Conservation (phyloP, 2,113 vertebrate genomes). For the Colaptes auratus region DNA sequence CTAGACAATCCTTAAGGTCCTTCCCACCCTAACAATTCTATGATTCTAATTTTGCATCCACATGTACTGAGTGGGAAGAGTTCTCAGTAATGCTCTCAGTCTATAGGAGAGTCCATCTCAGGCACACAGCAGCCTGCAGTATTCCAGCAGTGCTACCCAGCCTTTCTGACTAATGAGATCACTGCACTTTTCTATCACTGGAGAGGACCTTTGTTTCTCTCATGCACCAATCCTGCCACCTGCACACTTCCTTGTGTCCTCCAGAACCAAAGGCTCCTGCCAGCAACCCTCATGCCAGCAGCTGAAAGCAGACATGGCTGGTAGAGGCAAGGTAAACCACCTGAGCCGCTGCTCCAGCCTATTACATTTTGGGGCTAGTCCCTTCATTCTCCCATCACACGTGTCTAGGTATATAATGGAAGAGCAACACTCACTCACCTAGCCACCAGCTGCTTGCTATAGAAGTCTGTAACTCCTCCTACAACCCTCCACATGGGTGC, state of each 20-base stretch:
- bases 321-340: neutral
- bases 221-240: neutral
- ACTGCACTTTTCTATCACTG: neutral
- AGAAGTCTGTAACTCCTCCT: neutral
- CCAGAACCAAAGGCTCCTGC: neutral
- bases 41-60: neutral
- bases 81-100: neutral
- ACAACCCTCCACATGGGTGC: fast-evolving
- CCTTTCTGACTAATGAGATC: neutral
- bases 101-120: neutral
- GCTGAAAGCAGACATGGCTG: neutral
- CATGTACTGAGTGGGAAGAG: neutral
- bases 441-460: neutral
- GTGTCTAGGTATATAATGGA: fast-evolving
- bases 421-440: neutral
- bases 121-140: neutral
- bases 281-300: neutral
- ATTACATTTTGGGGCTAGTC: neutral
- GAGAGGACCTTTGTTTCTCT: neutral
- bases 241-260: neutral
- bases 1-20: no score
- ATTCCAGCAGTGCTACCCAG: neutral
- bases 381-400: neutral
- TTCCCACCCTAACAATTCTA: no score
- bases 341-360: neutral